Evolutionary conservation across 2,113 vertebrate species (phyloP), one percentile per base, ranked within the genome.

Genomic region (Lepus americanus): DNA sequence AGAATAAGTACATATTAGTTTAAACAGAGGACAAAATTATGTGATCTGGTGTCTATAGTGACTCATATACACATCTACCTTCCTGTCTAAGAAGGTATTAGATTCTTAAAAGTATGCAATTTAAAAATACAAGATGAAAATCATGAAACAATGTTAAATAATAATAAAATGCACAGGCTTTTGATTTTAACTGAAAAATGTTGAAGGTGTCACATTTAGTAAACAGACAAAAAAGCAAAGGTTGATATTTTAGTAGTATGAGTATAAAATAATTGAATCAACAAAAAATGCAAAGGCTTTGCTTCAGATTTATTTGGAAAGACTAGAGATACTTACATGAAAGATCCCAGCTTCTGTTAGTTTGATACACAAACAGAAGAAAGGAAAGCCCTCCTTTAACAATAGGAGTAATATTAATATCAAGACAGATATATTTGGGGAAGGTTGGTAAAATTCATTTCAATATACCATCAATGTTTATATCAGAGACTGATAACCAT

Each of bases 221-320:
- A 82, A 49, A 23, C 73, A 12, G 17, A 88, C 2, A 76, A 23
- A 78, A 78, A 79, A 33, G 53, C 22, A 22, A 76, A 85, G 55
- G 36, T 7, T 59, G 36, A 14, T 67, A 36, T 2, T 33, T 88
- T 33, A 92, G 19, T 55, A 53, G 17, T 70, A 59, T 80, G 19
- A 67, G 31, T 87, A 25, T 25, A 36, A 85, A 74, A 78, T 5
- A 69, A 92, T 80, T 64, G 36, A 73, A 72, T 59, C 17, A 80
- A 86, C 61, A 92, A 44, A 63, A 96, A 94, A 31, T 88, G 9
- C 49, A 96, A 94, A 94, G 29, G 12, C 72, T 70, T 89, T 95
- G 23, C 51, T 95, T 95, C 64, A 77, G 59, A 90, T 97, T 95
- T 55, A 82, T 87, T 94, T 93, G 22, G 36, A 96, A 88, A 95